Conservation (phyloP, 2,888 invertebrate genomes). For the Mactromeris polynyma region DNA sequence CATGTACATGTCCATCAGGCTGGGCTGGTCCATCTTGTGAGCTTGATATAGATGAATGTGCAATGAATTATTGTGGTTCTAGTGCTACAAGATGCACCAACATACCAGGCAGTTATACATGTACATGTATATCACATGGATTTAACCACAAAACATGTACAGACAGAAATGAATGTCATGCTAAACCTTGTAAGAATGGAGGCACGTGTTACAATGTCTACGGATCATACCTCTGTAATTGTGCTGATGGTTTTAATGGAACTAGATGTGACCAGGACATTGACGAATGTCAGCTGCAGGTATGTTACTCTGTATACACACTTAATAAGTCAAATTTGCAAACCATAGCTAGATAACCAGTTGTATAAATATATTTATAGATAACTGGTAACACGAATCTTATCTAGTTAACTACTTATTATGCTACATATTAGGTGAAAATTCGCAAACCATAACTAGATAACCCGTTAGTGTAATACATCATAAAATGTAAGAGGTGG, state of each 20-base stretch:
- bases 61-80: slow-evolving; percentile 5
- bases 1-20: slow-evolving; percentile 20
- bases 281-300: slow-evolving; percentile 20
- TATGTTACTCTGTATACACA: not conserved
- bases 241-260: slow-evolving; percentile 15
- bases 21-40: slow-evolving; percentile 21
- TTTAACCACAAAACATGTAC: slow-evolving; percentile 32
- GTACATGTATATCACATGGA: slow-evolving; percentile 63
- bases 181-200: slow-evolving; percentile 11
- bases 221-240: not conserved
- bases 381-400: too few relatives aligned
- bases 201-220: slow-evolving; percentile 8
- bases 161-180: slow-evolving; percentile 16
- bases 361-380: too few relatives aligned
- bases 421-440: too few relatives aligned
- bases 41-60: slow-evolving; percentile 28
- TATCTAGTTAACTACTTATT: too few relatives aligned
- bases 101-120: slow-evolving; percentile 17
- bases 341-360: too few relatives aligned
- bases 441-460: too few relatives aligned
- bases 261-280: slow-evolving; percentile 8
- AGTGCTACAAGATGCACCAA: slow-evolving; percentile 65
- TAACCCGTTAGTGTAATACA: too few relatives aligned
- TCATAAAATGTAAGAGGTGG: too few relatives aligned
- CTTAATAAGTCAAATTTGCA: too few relatives aligned